These are phyloP conservation scores for Ivindomyrus marchei DNA, from an alignment of 2,113 vertebrate species.

Conservation along the genomic window DNA sequence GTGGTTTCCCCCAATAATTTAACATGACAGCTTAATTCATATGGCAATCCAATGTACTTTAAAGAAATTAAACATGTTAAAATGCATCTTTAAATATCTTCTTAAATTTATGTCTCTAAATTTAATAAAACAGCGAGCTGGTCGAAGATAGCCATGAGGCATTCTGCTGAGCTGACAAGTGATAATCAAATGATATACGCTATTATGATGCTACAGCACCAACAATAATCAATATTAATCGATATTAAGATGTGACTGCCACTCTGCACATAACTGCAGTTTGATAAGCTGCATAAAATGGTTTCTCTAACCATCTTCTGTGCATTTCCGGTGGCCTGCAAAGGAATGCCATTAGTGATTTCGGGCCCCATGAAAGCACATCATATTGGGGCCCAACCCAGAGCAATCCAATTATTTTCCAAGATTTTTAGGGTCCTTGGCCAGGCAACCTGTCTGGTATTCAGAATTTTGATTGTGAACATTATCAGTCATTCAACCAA, in stretches of 20 bases:
- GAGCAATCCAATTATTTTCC: not conserved
- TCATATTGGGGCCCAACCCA: not conserved
- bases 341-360: not conserved
- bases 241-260: too few relatives aligned
- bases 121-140: too few relatives aligned
- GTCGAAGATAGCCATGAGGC: too few relatives aligned
- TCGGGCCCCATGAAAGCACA: not conserved
- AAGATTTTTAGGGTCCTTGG: not conserved
- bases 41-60: not conserved
- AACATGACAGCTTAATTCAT: not conserved
- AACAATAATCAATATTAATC: too few relatives aligned
- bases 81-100: too few relatives aligned
- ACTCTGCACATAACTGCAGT: not conserved
- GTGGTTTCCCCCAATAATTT: not conserved
- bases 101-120: too few relatives aligned
- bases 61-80: too few relatives aligned
- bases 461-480: not conserved
- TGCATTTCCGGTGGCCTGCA: not conserved
- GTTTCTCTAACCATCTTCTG: not conserved
- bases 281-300: not conserved
- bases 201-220: too few relatives aligned
- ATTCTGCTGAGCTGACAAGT: too few relatives aligned
- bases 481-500: not conserved
- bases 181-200: too few relatives aligned
- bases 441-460: not conserved